Evolutionary conservation across 2,888 invertebrate species (phyloP).

Genomic region (Cryptosula pallasiana): DNA sequence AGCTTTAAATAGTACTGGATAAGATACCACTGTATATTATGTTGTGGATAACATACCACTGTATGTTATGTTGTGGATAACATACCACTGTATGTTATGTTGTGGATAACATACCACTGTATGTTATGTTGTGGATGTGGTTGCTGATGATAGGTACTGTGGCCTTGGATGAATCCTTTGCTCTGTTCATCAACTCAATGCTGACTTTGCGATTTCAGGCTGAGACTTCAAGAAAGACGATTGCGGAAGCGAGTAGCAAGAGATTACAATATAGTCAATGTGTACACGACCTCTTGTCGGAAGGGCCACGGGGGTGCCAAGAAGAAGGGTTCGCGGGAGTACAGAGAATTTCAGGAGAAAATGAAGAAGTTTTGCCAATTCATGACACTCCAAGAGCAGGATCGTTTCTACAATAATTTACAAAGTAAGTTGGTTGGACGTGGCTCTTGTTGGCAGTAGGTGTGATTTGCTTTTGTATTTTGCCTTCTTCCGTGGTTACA

Average conservation of each 20-base stretch:
- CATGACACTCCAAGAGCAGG: constrained; percentile 77
- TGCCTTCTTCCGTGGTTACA: no score
- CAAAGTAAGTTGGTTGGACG: constrained; percentile 40
- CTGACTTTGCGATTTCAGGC: no score
- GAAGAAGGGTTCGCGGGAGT: background rate
- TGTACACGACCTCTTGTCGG: constrained; percentile 10
- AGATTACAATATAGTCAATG: constrained; percentile 60
- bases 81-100: no score
- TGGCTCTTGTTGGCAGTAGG: background rate
- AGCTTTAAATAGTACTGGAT: no score
- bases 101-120: no score
- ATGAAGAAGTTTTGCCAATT: constrained; percentile 82
- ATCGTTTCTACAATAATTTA: constrained; percentile 67
- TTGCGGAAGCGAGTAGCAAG: constrained; percentile 81
- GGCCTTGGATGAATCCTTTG: no score
- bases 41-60: no score
- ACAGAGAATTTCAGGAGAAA: constrained; percentile 66
- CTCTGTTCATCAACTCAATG: no score
- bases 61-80: no score
- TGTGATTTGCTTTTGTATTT: background rate
- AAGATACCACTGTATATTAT: no score
- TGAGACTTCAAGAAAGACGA: constrained; percentile 75
- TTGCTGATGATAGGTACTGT: no score
- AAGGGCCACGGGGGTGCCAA: constrained; percentile 23
- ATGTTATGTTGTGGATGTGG: no score